Evolutionary conservation across 2,888 invertebrate species (phyloP).

Genomic region (Rhamphomyia laevipes): DNA sequence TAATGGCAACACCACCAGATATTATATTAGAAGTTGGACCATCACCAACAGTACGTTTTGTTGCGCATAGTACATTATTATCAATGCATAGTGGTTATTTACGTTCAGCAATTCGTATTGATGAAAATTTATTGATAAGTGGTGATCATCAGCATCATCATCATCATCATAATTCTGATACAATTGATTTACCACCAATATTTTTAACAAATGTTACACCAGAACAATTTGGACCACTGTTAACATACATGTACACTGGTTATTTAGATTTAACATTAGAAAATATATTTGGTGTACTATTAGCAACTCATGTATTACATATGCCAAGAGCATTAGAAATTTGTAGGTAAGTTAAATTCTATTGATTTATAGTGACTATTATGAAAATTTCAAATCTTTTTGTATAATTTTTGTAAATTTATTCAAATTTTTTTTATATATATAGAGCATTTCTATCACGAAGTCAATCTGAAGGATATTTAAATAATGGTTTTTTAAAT

Average conservation of each 20-base stretch:
- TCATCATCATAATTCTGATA: constrained; percentile 11
- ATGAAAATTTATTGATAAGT: constrained; percentile 20
- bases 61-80: constrained; percentile 53
- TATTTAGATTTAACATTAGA: constrained; percentile 54
- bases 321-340: constrained; percentile 61
- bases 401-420: too few relatives aligned
- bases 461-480: constrained; percentile 37
- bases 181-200: constrained; percentile 28
- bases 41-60: constrained; percentile 48
- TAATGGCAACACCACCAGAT: constrained; percentile 43
- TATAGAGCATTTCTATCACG: constrained; percentile 46
- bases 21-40: constrained; percentile 52
- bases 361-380: not conserved
- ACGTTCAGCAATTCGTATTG: constrained; percentile 47
- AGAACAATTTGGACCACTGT: constrained; percentile 52
- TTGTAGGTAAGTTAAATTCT: constrained; percentile 37
- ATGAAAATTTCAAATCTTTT: not conserved
- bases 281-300: constrained; percentile 58
- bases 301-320: constrained; percentile 60
- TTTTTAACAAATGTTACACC: constrained; percentile 45
- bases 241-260: constrained; percentile 67
- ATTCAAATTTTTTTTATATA: not conserved
- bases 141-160: not conserved
- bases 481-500: constrained; percentile 17
- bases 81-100: constrained; percentile 60